These are phyloP conservation scores for Erythrolamprus reginae DNA, from an alignment of 2,113 vertebrate genomes.

Conservation along the genomic window DNA sequence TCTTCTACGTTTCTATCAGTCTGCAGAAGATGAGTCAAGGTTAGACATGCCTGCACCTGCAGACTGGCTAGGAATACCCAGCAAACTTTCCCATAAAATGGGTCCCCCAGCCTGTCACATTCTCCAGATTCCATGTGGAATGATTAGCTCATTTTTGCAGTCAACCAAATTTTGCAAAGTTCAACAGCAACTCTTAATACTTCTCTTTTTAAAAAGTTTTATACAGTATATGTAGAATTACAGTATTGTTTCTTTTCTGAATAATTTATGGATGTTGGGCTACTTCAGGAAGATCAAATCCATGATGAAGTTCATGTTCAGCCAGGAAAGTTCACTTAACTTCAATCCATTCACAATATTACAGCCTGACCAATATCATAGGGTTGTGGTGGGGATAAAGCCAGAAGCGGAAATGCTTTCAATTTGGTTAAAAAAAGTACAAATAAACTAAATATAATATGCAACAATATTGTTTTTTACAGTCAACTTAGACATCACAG, in stretches of 20 bases:
- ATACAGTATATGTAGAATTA: background rate
- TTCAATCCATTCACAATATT: background rate
- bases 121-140: background rate
- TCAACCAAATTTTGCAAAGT: background rate
- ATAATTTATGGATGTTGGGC: background rate
- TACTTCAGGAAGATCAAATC: background rate
- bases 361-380: background rate
- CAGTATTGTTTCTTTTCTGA: background rate
- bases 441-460: background rate
- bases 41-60: background rate
- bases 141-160: background rate
- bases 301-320: background rate
- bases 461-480: background rate
- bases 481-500: background rate
- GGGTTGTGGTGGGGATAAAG: background rate
- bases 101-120: background rate
- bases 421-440: background rate
- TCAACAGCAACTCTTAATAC: background rate
- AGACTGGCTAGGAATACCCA: background rate
- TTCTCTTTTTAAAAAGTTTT: background rate
- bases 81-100: background rate
- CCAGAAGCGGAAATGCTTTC: background rate
- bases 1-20: background rate
- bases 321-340: background rate
- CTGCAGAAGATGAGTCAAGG: background rate